Evolutionary conservation across 2,888 invertebrate species (phyloP).

Genomic region (Aethes cnicana): DNA sequence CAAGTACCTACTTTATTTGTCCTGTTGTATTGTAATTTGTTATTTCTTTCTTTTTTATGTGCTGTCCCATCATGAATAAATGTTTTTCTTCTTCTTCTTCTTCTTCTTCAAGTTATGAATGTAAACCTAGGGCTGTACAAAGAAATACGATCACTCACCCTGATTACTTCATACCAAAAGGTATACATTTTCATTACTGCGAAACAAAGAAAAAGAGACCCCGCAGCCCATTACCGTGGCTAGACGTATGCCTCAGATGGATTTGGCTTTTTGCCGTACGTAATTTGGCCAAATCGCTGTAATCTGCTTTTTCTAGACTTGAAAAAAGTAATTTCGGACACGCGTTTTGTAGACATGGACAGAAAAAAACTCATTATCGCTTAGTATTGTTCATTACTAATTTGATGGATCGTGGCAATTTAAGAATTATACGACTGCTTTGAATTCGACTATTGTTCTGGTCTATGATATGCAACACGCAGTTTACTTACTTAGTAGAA

Average conservation of each 20-base stretch:
- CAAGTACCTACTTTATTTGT: too few species aligned
- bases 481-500: too few species aligned
- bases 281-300: constrained; percentile 8
- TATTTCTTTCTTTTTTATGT: too few species aligned
- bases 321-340: constrained; percentile 19
- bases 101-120: too few species aligned
- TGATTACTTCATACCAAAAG: background rate
- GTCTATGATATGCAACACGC: too few species aligned
- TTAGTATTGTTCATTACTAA: background rate
- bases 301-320: constrained; percentile 11
- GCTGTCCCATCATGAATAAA: too few species aligned
- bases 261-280: background rate
- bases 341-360: constrained; percentile 15
- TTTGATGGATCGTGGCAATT: background rate
- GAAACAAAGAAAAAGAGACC: constrained; percentile 12
- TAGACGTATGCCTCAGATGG: background rate
- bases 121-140: too few species aligned
- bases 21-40: too few species aligned
- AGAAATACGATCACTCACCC: too few species aligned
- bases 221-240: constrained; percentile 5
- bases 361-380: constrained; percentile 10
- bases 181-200: constrained; percentile 1
- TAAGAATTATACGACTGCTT: background rate
- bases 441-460: background rate
- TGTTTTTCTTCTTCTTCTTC: too few species aligned